Evolutionary conservation across 1,140 invertebrate genomes (phyloP), one percentile per base, ranked within the genome.

Genomic region (Cephus cinctus): DNA sequence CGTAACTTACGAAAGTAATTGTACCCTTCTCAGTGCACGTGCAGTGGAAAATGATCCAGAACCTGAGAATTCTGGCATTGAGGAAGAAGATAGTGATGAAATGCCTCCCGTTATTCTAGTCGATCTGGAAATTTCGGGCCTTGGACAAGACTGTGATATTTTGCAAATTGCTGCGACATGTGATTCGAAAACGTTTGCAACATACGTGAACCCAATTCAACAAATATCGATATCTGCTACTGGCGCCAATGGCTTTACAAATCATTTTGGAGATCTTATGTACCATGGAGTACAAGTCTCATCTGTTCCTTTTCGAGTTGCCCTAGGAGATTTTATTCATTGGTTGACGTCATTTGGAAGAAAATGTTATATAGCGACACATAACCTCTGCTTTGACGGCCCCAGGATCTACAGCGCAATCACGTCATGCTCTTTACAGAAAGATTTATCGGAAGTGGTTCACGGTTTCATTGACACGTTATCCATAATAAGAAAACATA

Each of bases 71-170:
- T n/a, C 5, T n/a, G 4, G 11, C 20, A 8, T 25, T 32, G 21
- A 4, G 6, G 11, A 32, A 25, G n/a, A 36, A 36, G 9, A 11
- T 36, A 19, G 20, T 19, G 14, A 36, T 36, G 34, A 15, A 14
- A 19, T 9, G 16, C 34, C 16, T 15, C 3, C 12, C 5, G 34
- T 56, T 27, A 23, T 56, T 27, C 14, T 45, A 21, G 23, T 56
- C 5, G 49, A 52, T 38, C 25, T 52, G n/a, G 54, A 56, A 41
- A 56, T 46, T 32, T 48, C 45, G 15, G 46, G 49, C 4, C 23
- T 52, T 21, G 9, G 35, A 4, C 16, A 8, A 18, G 30, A 32
- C 15, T 47, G 41, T 36, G 41, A 49, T 42, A 45, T 52, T 36
- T 12, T 52, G 20, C 43, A 52, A 35, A 47, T 52, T 20, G 50